Base-by-base conservation (phyloP, 1,140 invertebrate genomes). In the Bombus difficillimus region DNA sequence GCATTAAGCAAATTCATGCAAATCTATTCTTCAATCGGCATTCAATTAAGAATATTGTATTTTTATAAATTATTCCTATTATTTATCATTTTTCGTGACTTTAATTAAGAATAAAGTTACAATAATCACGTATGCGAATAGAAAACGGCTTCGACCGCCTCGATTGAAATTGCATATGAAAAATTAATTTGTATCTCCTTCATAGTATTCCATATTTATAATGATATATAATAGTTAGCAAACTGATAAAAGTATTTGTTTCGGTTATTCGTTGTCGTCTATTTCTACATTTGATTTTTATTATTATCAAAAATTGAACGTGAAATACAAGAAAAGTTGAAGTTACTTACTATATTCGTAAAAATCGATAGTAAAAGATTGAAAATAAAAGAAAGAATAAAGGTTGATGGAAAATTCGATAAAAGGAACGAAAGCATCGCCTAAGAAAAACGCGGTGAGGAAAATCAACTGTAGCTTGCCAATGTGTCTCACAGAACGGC, bases 401-500 rank as follows among this genome's bases (percentile, higher is more conserved):
- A 53, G 18, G 18, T 6, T 53, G 5, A 53, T 53, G 47, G 47
- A 53, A 53, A 53, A 53, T 53, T 53, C 18, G 1, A 4, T 37
- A 43, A 15, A 32, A 18, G 32, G 1, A 41, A 39, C 4, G 39
- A 39, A 69, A n/a, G 59, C 10, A 39, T 43, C 25, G 47, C 34
- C n/a, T 53, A 47, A 37, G 15, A 72, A 59, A 37, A 47, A 83
- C n/a, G 25, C 39, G 34, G 41, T 41, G 64, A 68, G 74, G 22
- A 41, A 85, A 69, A 85, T 74, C 39, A 81, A 74, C 71, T 34
- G 64, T 80, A 66, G 34, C 41, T 37, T 66, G 69, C 25, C 43
- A 37, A 81, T 85, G 57, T 57, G 39, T 74, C 69, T 85, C 43
- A 22, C 69, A 75, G 47, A 79, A 53, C 68, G 59, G 34, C 83